Evolutionary conservation across 2,113 vertebrate species (phyloP), one percentile per base, ranked within the genome.

Genomic region (Morone chrysops): DNA sequence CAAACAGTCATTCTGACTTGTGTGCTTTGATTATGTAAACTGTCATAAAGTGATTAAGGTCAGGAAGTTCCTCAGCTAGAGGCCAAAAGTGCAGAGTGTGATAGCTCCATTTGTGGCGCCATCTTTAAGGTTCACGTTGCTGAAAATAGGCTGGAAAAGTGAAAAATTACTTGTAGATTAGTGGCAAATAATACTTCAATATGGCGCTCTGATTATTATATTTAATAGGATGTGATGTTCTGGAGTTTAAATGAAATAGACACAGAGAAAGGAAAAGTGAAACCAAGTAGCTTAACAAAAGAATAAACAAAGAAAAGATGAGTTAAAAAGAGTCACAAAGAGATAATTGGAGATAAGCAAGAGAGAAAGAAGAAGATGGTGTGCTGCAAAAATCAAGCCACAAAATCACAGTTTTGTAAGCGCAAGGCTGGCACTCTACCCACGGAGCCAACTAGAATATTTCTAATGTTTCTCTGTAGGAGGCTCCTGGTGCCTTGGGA

Each of bases 401-500:
- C 11, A 18, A 36, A 90, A 71, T 87, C 51, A 45, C 20, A 65
- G 41, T 77, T 83, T 82, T 38, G 20, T 48, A 54, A 81, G 47
- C 48, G 50, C 8, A 74, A 51, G 22, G 71, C 22, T 75, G 56
- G n/a, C 68, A 31, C 67, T 67, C 40, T 56, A 51, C 59, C 31
- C 54, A 0, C 40, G 0, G 63, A 60, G 81, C 11, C 20, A 22
- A 22, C 59, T 1, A 3, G 62, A 71, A 25, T 20, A 69, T 70
- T 65, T 54, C 72, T 50, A 43, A 56, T 70, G 69, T 54, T 16
- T 62, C 84, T 75, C 76, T 47, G 79, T 78, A 22, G 80, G 71
- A 70, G 78, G 71, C 59, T 70, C 65, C 16, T 48, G 47, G 77
- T 54, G 75, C 61, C 74, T 66, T 43, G 90, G 87, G 92, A 90